These are phyloP conservation scores for Rhabdophis nuchalis DNA, from an alignment of 2,797 vertebrate genomes.

Conservation along the genomic window DNA sequence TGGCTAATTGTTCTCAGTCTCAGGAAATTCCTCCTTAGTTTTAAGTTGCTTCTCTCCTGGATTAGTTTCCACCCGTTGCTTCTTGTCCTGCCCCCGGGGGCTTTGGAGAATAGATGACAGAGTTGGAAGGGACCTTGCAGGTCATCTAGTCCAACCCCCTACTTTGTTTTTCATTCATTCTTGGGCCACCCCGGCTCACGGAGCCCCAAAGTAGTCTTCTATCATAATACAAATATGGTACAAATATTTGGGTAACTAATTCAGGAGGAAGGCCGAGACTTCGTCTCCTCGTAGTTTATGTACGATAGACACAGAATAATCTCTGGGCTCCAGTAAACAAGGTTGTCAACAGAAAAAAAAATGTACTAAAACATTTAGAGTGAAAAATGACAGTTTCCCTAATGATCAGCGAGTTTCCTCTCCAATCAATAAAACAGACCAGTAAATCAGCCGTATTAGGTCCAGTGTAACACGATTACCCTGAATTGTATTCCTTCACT, in stretches of 20 bases:
- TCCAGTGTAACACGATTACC: neutral
- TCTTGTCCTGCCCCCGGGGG: too few relatives aligned
- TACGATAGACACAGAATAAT: neutral
- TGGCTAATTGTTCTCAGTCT: too few relatives aligned
- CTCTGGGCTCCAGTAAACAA: neutral
- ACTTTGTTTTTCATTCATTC: too few relatives aligned
- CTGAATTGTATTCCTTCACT: neutral
- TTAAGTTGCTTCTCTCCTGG: too few relatives aligned
- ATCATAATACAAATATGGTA: neutral
- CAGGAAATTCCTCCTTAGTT: too few relatives aligned
- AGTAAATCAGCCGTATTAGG: neutral
- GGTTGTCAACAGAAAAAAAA: neutral
- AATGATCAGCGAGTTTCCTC: neutral
- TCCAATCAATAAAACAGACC: slow-evolving; percentile 2
- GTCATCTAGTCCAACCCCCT: too few relatives aligned
- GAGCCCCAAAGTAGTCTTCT: too few relatives aligned
- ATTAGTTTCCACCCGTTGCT: too few relatives aligned
- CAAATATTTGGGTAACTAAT: neutral
- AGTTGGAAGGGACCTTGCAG: too few relatives aligned
- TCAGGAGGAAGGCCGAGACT: neutral
- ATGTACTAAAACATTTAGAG: too few relatives aligned
- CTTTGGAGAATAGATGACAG: too few relatives aligned
- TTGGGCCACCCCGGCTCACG: too few relatives aligned
- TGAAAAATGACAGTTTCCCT: slow-evolving; percentile 1
- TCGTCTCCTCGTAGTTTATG: neutral